These are phyloP conservation scores for Musca vetustissima DNA, from an alignment of 1,140 invertebrate genomes.

Conservation along the genomic window DNA sequence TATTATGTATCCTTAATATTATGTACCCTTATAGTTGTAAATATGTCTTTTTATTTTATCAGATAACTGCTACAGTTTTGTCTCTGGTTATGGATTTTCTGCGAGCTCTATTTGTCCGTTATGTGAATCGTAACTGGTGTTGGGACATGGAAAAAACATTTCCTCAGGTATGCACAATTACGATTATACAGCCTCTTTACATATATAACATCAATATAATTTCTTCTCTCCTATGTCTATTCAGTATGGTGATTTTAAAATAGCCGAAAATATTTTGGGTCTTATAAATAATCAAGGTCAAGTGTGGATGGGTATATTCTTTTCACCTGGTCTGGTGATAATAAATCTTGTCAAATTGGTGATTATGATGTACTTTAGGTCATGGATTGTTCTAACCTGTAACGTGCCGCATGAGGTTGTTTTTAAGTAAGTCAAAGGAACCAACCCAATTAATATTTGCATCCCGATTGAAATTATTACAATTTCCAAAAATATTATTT, in stretches of 20 bases:
- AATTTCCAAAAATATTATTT: not conserved
- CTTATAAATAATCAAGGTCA: conserved; percentile 96
- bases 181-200: not conserved
- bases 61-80: too few species aligned
- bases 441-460: too few species aligned
- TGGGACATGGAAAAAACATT: conserved; percentile 97
- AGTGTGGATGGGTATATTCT: conserved; percentile 95
- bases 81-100: conserved; percentile 76
- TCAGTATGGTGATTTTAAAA: conserved; percentile 96
- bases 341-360: conserved; percentile 90
- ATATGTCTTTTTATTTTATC: too few species aligned
- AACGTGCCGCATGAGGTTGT: conserved; percentile 96
- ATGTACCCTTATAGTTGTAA: too few species aligned
- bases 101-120: conserved; percentile 87
- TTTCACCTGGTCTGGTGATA: conserved; percentile 87
- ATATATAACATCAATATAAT: not conserved
- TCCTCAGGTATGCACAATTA: conserved; percentile 60
- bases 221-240: not conserved
- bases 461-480: too few species aligned
- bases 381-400: conserved; percentile 92
- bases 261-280: conserved; percentile 96
- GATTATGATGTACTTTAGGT: conserved; percentile 90
- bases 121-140: conserved; percentile 92
- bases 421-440: conserved; percentile 66
- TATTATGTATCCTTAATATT: too few species aligned